phyloP scores from a whole-genome alignment of 92 coral and sea anemone species.

The Umimayanthus chanpuru region DNA sequence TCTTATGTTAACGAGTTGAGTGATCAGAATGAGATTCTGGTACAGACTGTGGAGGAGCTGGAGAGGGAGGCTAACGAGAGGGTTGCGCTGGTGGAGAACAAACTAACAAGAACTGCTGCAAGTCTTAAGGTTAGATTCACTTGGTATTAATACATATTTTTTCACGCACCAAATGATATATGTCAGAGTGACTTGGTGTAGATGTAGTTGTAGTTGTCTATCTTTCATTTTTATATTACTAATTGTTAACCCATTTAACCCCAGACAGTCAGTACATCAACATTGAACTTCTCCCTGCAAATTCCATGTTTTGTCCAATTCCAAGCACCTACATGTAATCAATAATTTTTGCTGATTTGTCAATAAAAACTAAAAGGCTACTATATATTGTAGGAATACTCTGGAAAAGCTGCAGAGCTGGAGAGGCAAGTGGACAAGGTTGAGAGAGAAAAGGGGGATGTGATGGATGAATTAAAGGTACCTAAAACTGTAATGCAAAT shows the following conservation, averaged over 20 bases:
- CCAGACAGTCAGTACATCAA: too few species aligned
- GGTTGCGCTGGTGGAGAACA: slow-evolving; percentile 87
- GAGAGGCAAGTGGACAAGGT: slow-evolving; percentile 72
- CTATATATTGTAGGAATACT: slow-evolving; percentile 53
- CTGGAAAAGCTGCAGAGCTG: slow-evolving; percentile 65
- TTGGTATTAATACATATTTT: not conserved
- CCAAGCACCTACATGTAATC: too few species aligned
- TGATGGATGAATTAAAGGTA: slow-evolving; percentile 73
- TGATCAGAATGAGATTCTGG: slow-evolving; percentile 96
- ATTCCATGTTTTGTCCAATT: too few species aligned
- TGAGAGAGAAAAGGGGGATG: slow-evolving; percentile 57
- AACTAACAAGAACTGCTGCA: slow-evolving; percentile 74
- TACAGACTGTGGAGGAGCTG: slow-evolving; percentile 97
- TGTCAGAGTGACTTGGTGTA: too few species aligned
- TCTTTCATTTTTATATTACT: too few species aligned
- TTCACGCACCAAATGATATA: too few species aligned
- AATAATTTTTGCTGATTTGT: too few species aligned
- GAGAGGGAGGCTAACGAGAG: slow-evolving; percentile 97
- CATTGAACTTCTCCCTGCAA: too few species aligned
- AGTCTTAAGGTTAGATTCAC: slow-evolving; percentile 38
- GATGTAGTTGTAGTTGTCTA: too few species aligned
- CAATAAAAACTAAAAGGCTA: too few species aligned
- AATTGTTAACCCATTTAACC: too few species aligned
- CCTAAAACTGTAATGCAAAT: not conserved
- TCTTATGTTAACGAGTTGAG: slow-evolving; percentile 90